Evolutionary conservation across 2,113 vertebrate genomes (phyloP).

Genomic region (Pyrgilauda ruficollis): DNA sequence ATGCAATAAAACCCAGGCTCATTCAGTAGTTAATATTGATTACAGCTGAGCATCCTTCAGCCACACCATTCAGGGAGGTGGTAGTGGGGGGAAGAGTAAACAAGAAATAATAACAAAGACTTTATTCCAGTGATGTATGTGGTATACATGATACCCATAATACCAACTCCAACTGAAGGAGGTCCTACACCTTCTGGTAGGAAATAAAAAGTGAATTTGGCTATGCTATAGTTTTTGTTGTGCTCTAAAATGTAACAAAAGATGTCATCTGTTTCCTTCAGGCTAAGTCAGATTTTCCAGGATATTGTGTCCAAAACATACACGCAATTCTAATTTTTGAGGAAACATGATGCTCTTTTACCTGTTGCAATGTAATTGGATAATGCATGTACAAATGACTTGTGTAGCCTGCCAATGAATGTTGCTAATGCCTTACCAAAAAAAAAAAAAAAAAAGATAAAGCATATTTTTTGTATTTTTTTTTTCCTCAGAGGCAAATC

Average conservation of each 20-base stretch:
- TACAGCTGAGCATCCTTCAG: neutral
- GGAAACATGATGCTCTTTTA: slow-evolving; percentile 56
- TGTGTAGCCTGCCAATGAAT: slow-evolving; percentile 86
- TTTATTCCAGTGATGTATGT: neutral
- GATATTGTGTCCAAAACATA: neutral
- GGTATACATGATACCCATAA: neutral
- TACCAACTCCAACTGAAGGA: neutral
- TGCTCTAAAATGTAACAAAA: slow-evolving; percentile 55
- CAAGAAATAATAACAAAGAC: neutral
- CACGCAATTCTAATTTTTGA: slow-evolving; percentile 16
- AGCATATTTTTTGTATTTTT: slow-evolving; percentile 59
- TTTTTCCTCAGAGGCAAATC: slow-evolving; percentile 71
- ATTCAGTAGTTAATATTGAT: neutral
- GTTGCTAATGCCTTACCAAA: slow-evolving; percentile 87
- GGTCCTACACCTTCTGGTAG: slow-evolving; percentile 31
- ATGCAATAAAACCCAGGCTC: neutral
- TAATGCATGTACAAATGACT: slow-evolving; percentile 85
- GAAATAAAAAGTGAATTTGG: slow-evolving; percentile 15
- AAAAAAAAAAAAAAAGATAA: slow-evolving; percentile 2
- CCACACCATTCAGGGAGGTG: neutral
- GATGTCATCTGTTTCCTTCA: slow-evolving; percentile 46
- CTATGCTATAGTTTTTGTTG: slow-evolving; percentile 55
- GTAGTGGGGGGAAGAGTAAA: neutral
- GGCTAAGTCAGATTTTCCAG: slow-evolving; percentile 40
- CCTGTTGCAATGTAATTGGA: slow-evolving; percentile 70